Base-by-base conservation (phyloP, 2,113 vertebrate species). In the Anseranas semipalmata region DNA sequence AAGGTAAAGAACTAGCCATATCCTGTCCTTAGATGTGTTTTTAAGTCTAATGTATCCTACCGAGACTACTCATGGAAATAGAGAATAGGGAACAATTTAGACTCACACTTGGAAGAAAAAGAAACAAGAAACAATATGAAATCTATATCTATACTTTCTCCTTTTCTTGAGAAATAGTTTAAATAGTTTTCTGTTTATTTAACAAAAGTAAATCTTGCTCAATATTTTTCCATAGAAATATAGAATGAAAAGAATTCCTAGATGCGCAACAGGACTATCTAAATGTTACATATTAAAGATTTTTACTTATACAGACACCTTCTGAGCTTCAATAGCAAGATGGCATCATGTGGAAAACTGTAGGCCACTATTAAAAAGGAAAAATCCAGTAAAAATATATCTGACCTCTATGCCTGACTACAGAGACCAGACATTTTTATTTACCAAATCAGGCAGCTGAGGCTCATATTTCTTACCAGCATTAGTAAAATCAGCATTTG, bases 191-290 rank as follows among this genome's bases (percentile, higher is more conserved):
- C 37, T 88, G 56, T 76, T 84, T 92, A 63, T 89, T 90, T 95
- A 97, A 85, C 53, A 97, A 97, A 98, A 96, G 84, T 92, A 96
- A 93, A 88, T 66, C 93, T 89, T 91, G 8, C 86, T 96, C 87
- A 75, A 11, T 90, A 75, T 59, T 53, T 67, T 79, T 76, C 71
- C 41, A 52, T 96, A 96, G 67, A 97, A 97, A 97, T 97, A 97
- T 95, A 97, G 80, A 97, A n/a, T 58, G 62, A 93, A 87, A 97
- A 95, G n/a, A 92, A 96, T 50, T 95, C 59, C 63, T 96, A 88
- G 37, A 85, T 75, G 71, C 92, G 87, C 91, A 94, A 82, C 35
- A 86, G 32, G 65, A 62, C 46, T 87, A 75, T 58, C 81, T 87
- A 89, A 96, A 87, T 73, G 10, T 88, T 73, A 85, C 37, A 19